Conservation (phyloP, 2,797 vertebrate genomes). For the Argentina silus region DNA sequence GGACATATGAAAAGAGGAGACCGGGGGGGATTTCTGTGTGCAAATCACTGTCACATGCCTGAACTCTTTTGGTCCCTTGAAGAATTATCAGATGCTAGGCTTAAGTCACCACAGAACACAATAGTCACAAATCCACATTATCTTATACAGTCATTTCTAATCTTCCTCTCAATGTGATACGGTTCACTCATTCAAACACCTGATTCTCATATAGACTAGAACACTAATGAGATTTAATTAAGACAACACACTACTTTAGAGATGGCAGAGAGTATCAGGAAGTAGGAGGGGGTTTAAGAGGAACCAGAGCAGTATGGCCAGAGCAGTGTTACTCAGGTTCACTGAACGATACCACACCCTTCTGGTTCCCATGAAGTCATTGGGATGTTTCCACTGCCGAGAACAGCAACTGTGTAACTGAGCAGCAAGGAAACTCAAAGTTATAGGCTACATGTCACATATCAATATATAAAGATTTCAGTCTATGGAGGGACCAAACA, state of each 20-base stretch:
- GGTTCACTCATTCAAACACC: neutral
- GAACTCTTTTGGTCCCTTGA: neutral
- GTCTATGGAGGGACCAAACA: too few relatives aligned
- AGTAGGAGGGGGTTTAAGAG: neutral
- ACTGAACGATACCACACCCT: neutral
- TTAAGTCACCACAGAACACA: neutral
- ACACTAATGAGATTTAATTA: neutral
- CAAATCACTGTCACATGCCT: neutral
- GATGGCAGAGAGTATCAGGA: neutral
- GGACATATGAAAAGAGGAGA: neutral
- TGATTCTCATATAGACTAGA: neutral
- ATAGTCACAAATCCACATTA: neutral
- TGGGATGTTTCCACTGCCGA: neutral
- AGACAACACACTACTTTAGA: neutral
- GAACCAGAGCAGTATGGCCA: neutral
- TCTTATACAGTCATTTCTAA: neutral
- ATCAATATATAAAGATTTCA: too few relatives aligned
- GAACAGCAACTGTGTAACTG: constrained; percentile 1
- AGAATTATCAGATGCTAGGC: neutral
- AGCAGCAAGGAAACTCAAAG: neutral
- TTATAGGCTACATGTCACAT: neutral
- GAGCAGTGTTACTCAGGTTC: neutral
- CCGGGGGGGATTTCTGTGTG: neutral
- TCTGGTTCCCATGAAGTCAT: neutral
- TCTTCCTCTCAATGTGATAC: neutral